Evolutionary conservation across 2,888 invertebrate genomes (phyloP), one percentile per base, ranked within the genome.

Genomic region (Rugalucina vietnamica): DNA sequence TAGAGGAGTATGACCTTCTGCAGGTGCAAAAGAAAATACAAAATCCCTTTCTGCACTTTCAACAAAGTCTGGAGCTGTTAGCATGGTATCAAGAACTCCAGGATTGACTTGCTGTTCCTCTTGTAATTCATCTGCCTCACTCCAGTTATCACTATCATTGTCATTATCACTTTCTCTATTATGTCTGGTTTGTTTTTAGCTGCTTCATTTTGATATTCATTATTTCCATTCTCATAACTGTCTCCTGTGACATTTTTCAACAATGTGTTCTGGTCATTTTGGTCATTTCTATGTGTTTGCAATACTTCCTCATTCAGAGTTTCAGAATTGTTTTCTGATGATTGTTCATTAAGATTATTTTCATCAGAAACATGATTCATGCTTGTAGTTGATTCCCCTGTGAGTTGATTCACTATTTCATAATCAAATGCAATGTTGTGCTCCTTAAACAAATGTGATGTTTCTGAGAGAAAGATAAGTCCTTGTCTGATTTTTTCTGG

Each of bases 21-120:
- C 85, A 27, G 88, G 85, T 29, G 89, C 87, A 79, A 86, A 79
- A 54, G 78, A 80, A 54, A 82, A 88, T 14, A 89, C 37, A n/a
- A 77, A 2, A 29, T 86, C 87, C 77, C 78, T 80, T 79, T 89
- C 87, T 37, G 21, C 29, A 27, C 76, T 5, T 60, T 86, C 82
- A 29, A 84, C 50, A 75, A 84, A 84, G 43, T 84, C 85, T 72
- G 60, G 84, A n/a, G 86, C 29, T 39, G 81, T 74, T 27, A 86
- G 49, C 74, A 86, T 39, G 21, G 85, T 85, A 34, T 86, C 85
- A 27, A 74, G 54, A 72, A 76, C 65, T 27, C 86, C 84, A 65
- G 81, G 74, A 65, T 72, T 72, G n/a, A 72, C 10, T 75, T 86
- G 84, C 57, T 70, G 32, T 75, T 86, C 86, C 57, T 70, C 37